Base-by-base conservation (phyloP, 2,888 invertebrate genomes). In the Lapara coniferarum region DNA sequence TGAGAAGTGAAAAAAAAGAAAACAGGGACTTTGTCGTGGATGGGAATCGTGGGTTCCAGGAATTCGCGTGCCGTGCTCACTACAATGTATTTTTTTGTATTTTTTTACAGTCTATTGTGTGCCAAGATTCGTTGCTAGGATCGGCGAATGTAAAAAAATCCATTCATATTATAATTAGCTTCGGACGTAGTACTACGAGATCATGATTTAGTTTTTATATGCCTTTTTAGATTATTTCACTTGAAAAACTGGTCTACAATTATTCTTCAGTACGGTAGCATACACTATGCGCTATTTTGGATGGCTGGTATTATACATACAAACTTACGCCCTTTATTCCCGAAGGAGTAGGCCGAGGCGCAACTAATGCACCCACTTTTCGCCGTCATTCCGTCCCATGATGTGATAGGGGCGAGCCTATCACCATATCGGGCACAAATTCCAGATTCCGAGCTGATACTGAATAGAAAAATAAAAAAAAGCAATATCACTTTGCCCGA, bases 61-160 rank as follows among this genome's bases (percentile, higher is more conserved):
- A 91, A 93, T 92, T 92, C 93, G 91, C 93, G 93, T 93, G 93
- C 92, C 89, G 88, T 85, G 80, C 81, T 78, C 63, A 63, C 49
- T 81, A 83, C 79, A 80, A 80, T 79, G 77, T 78, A 75, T 81
- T 81, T 83, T 83, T 83, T 84, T 83, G 73, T 78, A 81, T 37
- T 37, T 37, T 37, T 37, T 37, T 37, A 52, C 30, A 52, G 14
- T 58, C 53, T 69, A 63, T 69, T 69, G 63, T 69, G 46, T 69
- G 59, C 59, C 68, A 52, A 53, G 46, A 55, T 55, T 52, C 52
- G 52, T 44, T 63, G 49, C 63, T 63, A 63, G 63, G 63, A 63
- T 49, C 49, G 63, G 63, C 63, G 63, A 19, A 49, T 46, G 19
- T 46, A 63, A 63, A 58, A 25, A 63, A 63, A 49, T 19, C 63